phyloP scores from a whole-genome alignment of 2,113 vertebrate genomes.

The Hepsetus odoe region DNA sequence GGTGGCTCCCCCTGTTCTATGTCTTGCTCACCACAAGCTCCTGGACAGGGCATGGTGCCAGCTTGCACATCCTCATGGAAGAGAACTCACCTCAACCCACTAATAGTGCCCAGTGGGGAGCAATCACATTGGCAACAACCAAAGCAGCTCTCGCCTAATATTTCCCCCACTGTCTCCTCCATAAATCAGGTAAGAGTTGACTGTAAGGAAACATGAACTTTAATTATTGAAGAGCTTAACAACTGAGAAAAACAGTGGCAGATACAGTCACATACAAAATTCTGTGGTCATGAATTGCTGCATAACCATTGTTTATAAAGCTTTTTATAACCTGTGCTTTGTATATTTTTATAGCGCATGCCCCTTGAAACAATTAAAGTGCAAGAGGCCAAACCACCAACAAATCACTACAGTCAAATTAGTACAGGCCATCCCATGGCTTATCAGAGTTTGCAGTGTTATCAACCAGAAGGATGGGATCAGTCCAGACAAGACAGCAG shows the following conservation, averaged over 20 bases:
- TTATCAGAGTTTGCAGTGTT: conserved; percentile 46
- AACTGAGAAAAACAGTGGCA: background rate
- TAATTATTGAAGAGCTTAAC: background rate
- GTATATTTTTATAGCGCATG: conserved; percentile 38
- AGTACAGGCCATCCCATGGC: conserved; percentile 19
- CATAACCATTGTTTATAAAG: no score
- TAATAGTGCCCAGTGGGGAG: conserved; percentile 78
- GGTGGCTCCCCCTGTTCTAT: conserved; percentile 68
- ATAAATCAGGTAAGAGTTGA: conserved; percentile 80
- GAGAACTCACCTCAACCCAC: conserved; percentile 82
- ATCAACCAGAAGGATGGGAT: conserved; percentile 33
- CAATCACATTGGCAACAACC: conserved; percentile 78
- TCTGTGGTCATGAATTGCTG: background rate
- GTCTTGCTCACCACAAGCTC: conserved; percentile 51
- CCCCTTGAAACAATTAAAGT: conserved; percentile 73
- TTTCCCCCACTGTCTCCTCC: conserved; percentile 85
- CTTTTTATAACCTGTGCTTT: background rate
- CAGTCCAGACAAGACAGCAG: conserved; percentile 38
- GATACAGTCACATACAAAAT: background rate
- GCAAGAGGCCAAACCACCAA: conserved; percentile 74
- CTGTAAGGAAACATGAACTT: background rate
- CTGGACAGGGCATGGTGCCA: conserved; percentile 42
- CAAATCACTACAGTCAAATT: conserved; percentile 72
- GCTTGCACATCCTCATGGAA: conserved; percentile 75
- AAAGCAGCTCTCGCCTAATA: conserved; percentile 86